Evolutionary conservation across 2,797 vertebrate genomes (phyloP), one percentile per base, ranked within the genome.

Genomic region (Sebastes minor): DNA sequence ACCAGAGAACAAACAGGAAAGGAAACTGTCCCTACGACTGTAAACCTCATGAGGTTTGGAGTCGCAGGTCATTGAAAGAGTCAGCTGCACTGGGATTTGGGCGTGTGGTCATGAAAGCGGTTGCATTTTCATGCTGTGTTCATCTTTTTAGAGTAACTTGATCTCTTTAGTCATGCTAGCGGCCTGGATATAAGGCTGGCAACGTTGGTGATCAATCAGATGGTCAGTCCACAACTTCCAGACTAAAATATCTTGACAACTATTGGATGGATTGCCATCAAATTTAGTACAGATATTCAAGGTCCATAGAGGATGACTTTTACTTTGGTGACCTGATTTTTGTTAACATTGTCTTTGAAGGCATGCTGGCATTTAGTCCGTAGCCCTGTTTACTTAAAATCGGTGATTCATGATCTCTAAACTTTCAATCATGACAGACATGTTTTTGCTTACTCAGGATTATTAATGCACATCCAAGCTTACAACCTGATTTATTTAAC

Each of bases 1-100:
- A 81, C 60, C 56, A 30, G 53, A 80, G 67, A 75, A 84, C 59
- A 74, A 74, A 32, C 72, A 49, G 28, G 52, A 64, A 27, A 59
- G 46, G 49, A 72, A 65, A 61, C 67, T 69, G 73, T 56, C 53
- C 67, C 46, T 46, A 20, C 66, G 63, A 68, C 66, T 56, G 67
- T 28, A 33, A 61, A 64, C 66, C 49, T 66, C 53, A 57, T 73
- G 63, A 20, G 53, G 62, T 68, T 75, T 35, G 33, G 25, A 56
- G 61, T 55, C 1, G 8, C 20, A 63, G 49, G 69, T 75, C 74
- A 63, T 3, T 68, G 23, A 55, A 32, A n/a, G 1, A 18, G 33
- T 55, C 46, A 71, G 81, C 66, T 74, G 69, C 46, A 4, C 13
- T 56, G 23, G 28, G 25, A 16, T 73, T n/a, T 53, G 7, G 16